Evolutionary conservation across 2,113 vertebrate species (phyloP).

Genomic region (Lepus europaeus): DNA sequence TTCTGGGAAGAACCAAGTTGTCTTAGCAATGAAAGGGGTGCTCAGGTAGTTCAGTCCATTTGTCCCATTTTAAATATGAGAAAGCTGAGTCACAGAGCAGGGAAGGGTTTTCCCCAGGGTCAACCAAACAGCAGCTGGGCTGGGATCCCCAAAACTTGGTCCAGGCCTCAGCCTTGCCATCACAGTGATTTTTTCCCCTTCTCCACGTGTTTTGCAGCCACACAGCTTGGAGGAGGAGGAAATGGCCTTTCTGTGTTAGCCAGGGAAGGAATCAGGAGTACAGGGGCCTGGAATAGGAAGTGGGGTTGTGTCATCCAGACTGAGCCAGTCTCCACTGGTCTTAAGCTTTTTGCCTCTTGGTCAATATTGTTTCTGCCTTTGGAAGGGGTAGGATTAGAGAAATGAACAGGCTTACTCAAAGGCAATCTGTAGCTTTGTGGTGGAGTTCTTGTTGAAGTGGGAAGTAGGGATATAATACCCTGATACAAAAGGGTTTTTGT

Average conservation of each 20-base stretch:
- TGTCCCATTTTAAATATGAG: not conserved
- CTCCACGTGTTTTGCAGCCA: not conserved
- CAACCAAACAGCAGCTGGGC: not conserved
- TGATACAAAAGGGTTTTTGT: not conserved
- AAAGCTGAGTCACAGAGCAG: not conserved
- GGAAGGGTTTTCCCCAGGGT: not conserved
- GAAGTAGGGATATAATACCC: not conserved
- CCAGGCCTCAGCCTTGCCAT: not conserved
- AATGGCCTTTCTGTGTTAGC: not conserved
- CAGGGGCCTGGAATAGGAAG: not conserved
- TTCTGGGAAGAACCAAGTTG: not conserved
- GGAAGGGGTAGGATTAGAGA: slow-evolving; percentile 13
- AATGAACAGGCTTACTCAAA: not conserved
- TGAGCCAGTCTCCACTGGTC: not conserved
- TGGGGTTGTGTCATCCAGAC: not conserved
- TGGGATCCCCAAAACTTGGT: not conserved
- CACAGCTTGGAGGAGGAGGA: not conserved
- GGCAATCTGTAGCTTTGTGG: not conserved
- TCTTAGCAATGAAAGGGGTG: not conserved
- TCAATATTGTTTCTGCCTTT: not conserved
- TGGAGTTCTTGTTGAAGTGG: slow-evolving; percentile 34
- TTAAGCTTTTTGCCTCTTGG: slow-evolving; percentile 39
- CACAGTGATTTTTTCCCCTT: not conserved
- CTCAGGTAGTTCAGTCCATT: not conserved
- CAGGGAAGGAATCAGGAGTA: not conserved